These are phyloP conservation scores for Zosterops japonicus DNA, from an alignment of 2,113 vertebrate genomes.

Conservation along the genomic window DNA sequence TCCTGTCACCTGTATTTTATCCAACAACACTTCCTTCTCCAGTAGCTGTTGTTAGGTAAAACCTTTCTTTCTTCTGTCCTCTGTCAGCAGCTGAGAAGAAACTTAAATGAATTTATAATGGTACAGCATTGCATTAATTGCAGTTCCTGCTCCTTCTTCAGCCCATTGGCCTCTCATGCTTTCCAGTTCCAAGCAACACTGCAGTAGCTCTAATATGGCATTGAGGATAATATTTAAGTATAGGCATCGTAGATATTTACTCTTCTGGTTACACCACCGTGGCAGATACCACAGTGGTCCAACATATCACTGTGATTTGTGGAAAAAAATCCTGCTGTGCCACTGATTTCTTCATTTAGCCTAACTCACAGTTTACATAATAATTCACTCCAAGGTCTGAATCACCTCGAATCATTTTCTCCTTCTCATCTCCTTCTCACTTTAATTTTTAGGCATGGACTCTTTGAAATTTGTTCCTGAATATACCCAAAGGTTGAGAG, in stretches of 20 bases:
- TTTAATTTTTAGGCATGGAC: conserved; percentile 6
- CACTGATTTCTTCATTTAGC: conserved; percentile 21
- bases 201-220: neutral
- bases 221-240: neutral
- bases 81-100: neutral
- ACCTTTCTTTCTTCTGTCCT: neutral
- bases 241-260: neutral
- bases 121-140: neutral
- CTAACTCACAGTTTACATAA: conserved; percentile 35
- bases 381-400: conserved; percentile 44
- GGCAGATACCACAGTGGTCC: neutral
- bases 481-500: conserved; percentile 32
- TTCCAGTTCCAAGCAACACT: neutral
- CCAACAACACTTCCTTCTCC: neutral
- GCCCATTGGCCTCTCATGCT: neutral
- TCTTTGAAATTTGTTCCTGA: conserved; percentile 22
- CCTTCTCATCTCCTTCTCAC: neutral
- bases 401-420: neutral
- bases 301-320: neutral
- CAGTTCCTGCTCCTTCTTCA: neutral
- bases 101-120: neutral
- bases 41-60: neutral
- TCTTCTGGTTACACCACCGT: neutral
- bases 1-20: neutral
- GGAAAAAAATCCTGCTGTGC: neutral